Evolutionary conservation across 2,797 vertebrate genomes (phyloP), one percentile per base, ranked within the genome.

Genomic region (Bradypodion ventrale): DNA sequence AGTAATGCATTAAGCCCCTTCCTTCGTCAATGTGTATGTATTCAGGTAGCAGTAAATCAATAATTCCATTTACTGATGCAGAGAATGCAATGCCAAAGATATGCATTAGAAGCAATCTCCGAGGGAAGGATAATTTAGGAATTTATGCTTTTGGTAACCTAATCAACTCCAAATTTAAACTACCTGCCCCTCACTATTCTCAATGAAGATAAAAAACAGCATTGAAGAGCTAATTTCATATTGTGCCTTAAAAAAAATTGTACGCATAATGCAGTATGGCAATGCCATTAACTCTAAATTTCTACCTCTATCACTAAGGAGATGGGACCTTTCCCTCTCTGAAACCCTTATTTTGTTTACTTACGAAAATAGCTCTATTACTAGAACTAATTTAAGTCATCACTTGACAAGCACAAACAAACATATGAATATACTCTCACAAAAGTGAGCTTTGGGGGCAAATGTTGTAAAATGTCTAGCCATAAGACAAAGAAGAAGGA

Each of bases 1-100:
- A 73, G 82, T 65, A 84, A 80, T 73, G 62, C 65, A 87, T 77
- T 87, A 87, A 87, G 52, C 74, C 59, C 56, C 66, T 65, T 78
- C 66, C 60, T 78, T 78, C 68, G 56, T 65, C 59, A 73, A 82
- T 32, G 56, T 75, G 46, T 75, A 65, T 6, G 10, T 78, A 85
- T 5, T 68, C 78, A 49, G 86, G 52, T 49, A 88, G 27, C 42
- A 80, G 72, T 62, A 86, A 86, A 90, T 78, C 77, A 83, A 42
- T 44, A 65, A 87, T 66, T 79, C 83, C 21, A 85, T 76, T 42
- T 80, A 5, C 69, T 84, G 52, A 5, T 15, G n/a, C 37, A n/a
- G 32, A 60, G 1, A 62, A 27, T 5, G 78, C 63, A n/a, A 52
- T 13, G 40, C 78, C 52, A 72, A 72, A 84, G 23, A 32, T 32